Base-by-base conservation (phyloP, 2,797 vertebrate genomes). In the Anomalospiza imberbis region DNA sequence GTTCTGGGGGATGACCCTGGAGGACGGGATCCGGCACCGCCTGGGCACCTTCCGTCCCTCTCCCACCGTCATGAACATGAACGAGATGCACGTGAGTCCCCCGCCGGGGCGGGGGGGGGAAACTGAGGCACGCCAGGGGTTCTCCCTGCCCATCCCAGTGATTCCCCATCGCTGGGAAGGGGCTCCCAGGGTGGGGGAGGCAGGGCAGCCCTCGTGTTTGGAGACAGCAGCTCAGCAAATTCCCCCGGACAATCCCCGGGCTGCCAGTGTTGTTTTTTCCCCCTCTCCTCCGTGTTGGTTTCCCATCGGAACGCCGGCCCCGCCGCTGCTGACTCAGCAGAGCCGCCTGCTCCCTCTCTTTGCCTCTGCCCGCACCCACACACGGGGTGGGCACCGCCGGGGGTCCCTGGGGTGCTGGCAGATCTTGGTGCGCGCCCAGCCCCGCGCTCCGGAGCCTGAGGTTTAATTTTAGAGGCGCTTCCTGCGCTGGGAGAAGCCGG, bases 21-120 rank as follows among this genome's bases (percentile, higher is more conserved):
- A 99, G 26, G 99, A 99, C 8, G 99, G 99, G 65, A 98, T 99
- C 92, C 98, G 97, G 28, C 98, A 98, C 97, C 98, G 99, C 26
- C 98, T 99, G 96, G 99, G 99, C 68, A 99, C 99, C 24, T 98
- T 98, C 93, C 98, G 98, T 17, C 99, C 99, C 1, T 98, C 99
- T 54, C 97, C 98, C 84, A 98, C 98, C 1, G 98, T 99, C 79
- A 98, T 99, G 98, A 99, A 98, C 97, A 99, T 99, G 99, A 99
- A 99, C 47, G 99, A 99, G 97, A 98, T 99, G 67, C 98, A 99
- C 82, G 99, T 99, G 95, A 98, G 98, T 97, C 26, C 4, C n/a
- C 25, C n/a, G n/a, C n/a, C n/a, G n/a, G n/a, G n/a, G n/a, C n/a
- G n/a, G n/a, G n/a, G n/a, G 0, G 4, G 73, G 88, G 84, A 77